Conservation (phyloP, 2,888 invertebrate genomes). For the Hipparchia semele region DNA sequence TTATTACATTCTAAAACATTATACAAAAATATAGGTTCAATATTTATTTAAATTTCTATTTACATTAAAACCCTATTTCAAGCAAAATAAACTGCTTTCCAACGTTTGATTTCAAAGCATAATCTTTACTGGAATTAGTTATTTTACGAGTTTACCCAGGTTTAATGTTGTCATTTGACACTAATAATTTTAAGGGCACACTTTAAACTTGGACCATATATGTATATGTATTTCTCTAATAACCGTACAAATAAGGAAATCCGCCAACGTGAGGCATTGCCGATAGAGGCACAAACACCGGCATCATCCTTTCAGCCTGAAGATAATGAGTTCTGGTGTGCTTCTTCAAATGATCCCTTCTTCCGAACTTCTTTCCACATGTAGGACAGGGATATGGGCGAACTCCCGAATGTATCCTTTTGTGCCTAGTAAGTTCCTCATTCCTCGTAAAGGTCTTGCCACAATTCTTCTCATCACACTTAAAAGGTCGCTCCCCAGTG, state of each 20-base stretch:
- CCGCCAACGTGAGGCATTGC: conserved; percentile 70
- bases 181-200: no score
- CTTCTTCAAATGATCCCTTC: conserved; percentile 97
- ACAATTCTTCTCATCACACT: conserved; percentile 92
- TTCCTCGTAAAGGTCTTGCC: conserved; percentile 96
- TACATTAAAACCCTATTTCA: background rate
- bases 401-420: conserved; percentile 93
- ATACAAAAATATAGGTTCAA: conserved; percentile 14
- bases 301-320: conserved; percentile 84
- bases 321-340: conserved; percentile 93
- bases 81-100: no score
- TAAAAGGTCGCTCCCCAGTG: conserved; percentile 95
- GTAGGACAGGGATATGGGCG: conserved; percentile 93
- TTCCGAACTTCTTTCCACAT: conserved; percentile 96
- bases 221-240: conserved; percentile 50
- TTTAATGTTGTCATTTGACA: no score
- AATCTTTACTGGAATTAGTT: no score
- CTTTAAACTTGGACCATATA: no score
- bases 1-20: conserved; percentile 17
- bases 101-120: no score
- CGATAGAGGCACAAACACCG: conserved; percentile 84
- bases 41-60: background rate
- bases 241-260: conserved; percentile 82
- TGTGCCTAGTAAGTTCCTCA: conserved; percentile 95
- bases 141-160: no score